phyloP scores from a whole-genome alignment of 2,797 vertebrate species.

The Telmatherina bonti region DNA sequence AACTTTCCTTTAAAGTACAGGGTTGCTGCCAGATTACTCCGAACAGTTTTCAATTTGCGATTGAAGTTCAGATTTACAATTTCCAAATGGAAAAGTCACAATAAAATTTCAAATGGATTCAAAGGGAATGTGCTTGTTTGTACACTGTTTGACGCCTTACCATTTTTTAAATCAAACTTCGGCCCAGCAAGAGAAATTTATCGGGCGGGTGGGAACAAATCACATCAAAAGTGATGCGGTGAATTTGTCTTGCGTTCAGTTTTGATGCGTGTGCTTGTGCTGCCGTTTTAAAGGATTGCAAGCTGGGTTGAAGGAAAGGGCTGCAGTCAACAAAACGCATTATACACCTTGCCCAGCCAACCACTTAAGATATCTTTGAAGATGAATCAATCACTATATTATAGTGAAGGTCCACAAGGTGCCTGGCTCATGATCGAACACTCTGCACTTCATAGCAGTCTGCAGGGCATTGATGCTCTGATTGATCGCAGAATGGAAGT shows the following conservation, averaged over 20 bases:
- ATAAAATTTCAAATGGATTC: constrained; percentile 34
- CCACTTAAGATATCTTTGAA: constrained; percentile 92
- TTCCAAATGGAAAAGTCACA: constrained; percentile 53
- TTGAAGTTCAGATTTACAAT: constrained; percentile 62
- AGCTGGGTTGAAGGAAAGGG: constrained; percentile 75
- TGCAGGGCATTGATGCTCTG: constrained; percentile 89
- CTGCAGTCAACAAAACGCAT: constrained; percentile 80
- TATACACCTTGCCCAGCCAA: constrained; percentile 79
- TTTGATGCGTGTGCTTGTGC: constrained; percentile 76
- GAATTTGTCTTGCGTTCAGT: constrained; percentile 73
- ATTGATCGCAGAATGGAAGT: constrained; percentile 93
- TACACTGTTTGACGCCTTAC: constrained; percentile 56
- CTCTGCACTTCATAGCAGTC: constrained; percentile 90
- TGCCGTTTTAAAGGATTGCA: constrained; percentile 77
- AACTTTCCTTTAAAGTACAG: constrained; percentile 64
- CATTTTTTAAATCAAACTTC: constrained; percentile 74
- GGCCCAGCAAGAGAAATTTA: constrained; percentile 63
- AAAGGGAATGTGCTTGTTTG: constrained; percentile 36
- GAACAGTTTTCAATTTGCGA: constrained; percentile 53
- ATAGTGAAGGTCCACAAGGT: constrained; percentile 88
- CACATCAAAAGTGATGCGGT: constrained; percentile 61
- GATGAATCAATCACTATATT: constrained; percentile 93
- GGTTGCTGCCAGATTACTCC: constrained; percentile 53
- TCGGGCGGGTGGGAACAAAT: constrained; percentile 63
- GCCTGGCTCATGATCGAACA: constrained; percentile 86